Evolutionary conservation across 2,797 vertebrate species (phyloP), one percentile per base, ranked within the genome.

Genomic region (Epinephelus awoara): DNA sequence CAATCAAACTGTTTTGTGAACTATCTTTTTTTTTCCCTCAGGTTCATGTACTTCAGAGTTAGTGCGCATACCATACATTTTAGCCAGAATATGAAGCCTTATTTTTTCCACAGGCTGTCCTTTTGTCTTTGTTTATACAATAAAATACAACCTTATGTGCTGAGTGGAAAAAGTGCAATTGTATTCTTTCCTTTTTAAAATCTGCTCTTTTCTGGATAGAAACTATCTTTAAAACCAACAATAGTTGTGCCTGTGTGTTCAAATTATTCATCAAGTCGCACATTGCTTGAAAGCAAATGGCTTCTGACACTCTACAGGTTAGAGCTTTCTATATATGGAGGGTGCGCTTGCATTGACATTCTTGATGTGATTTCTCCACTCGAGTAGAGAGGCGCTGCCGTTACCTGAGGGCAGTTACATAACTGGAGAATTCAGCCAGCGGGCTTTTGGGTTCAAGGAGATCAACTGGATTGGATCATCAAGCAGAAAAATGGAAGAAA

Each of bases 401-500:
- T 88, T 85, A 92, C 92, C 89, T 88, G 83, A 62, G 85, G 91
- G 83, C 68, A 21, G 46, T 93, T 92, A 27, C 56, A 47, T 90
- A 92, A 93, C 80, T 54, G 67, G 27, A 15, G 10, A 77, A 74
- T 87, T 85, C 62, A 82, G 85, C 93, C 81, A 19, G 58, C 70
- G 79, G 88, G 85, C 66, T 79, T 69, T 71, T 63, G 65, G 87
- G 71, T 86, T 89, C 83, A 88, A 68, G 80, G 56, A 84, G 90
- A 93, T 93, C 82, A 88, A 83, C 84, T 64, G 72, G 72, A 82
- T 91, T 84, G 75, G 86, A 85, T 88, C 89, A 85, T 89, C 91
- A 91, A 85, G 82, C 75, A 85, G 81, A 87, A 92, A 92, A 89
- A 86, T 87, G 72, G 69, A 93, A 87, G 74, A 90, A 92, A 94